Evolutionary conservation across 1,140 invertebrate species (phyloP).

Genomic region (Sitophilus oryzae): DNA sequence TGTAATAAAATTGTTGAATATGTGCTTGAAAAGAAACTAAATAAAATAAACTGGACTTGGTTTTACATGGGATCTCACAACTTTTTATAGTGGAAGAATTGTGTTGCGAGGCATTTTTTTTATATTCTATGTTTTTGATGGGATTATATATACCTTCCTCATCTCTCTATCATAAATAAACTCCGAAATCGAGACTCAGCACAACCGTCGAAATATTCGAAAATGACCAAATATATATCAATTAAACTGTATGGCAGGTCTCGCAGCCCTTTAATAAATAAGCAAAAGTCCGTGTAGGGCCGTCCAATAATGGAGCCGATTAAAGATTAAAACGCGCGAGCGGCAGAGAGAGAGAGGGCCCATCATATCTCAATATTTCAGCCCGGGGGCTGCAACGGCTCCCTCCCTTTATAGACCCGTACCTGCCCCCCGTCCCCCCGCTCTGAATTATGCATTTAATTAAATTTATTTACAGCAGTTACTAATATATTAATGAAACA

Average conservation of each 20-base stretch:
- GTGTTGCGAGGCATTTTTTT: too few relatives aligned
- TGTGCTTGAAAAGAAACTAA: too few relatives aligned
- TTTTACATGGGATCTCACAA: too few relatives aligned
- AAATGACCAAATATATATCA: slow-evolving; percentile 18
- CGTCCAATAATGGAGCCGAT: slow-evolving; percentile 27
- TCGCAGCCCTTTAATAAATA: slow-evolving; percentile 23
- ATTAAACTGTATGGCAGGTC: slow-evolving; percentile 15
- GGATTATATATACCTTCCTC: too few relatives aligned
- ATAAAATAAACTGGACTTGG: too few relatives aligned
- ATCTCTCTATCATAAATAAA: too few relatives aligned
- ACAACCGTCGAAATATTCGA: slow-evolving; percentile 12
- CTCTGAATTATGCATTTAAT: slow-evolving; percentile 35
- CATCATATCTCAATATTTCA: slow-evolving; percentile 27
- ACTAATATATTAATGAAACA: slow-evolving; percentile 37
- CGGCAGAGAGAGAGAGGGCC: slow-evolving; percentile 8
- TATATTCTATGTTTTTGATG: too few relatives aligned
- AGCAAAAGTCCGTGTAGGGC: slow-evolving; percentile 22
- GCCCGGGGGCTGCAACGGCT: not conserved
- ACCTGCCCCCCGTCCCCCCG: not conserved
- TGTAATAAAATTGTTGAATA: too few relatives aligned
- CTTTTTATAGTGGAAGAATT: too few relatives aligned
- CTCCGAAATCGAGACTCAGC: not conserved
- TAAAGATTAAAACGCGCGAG: slow-evolving; percentile 34
- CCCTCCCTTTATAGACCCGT: not conserved
- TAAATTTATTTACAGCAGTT: slow-evolving; percentile 36